Percentiles rank a stretch among this genome's conserved stretches.
Evolutionary conservation across 2,797 vertebrate genomes (phyloP).

Genomic region (Rhynchotus rufescens): DNA sequence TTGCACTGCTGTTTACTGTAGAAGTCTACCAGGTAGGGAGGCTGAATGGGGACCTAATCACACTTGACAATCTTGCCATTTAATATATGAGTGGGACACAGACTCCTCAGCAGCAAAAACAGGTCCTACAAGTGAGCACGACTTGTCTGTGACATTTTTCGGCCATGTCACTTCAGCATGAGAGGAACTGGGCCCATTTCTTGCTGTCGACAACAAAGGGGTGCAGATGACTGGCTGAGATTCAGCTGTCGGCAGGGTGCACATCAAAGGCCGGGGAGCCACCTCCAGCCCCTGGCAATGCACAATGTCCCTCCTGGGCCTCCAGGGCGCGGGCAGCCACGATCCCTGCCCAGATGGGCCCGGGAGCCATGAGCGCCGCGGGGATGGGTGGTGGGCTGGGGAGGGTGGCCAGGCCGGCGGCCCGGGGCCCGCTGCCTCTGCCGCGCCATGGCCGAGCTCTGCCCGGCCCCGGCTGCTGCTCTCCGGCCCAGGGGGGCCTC

Average conservation of each 20-base stretch:
- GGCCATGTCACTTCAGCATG: background rate
- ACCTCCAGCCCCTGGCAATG: fast-evolving
- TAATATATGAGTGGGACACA: fast-evolving
- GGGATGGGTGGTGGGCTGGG: too few relatives aligned
- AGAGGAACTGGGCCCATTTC: background rate
- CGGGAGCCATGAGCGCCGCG: too few relatives aligned
- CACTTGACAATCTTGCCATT: background rate
- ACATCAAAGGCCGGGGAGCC: background rate
- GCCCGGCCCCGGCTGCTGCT: background rate
- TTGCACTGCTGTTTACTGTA: background rate
- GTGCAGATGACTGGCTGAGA: fast-evolving
- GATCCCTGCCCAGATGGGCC: background rate
- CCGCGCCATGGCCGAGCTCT: background rate
- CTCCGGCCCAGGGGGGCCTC: background rate
- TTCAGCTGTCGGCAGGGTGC: background rate
- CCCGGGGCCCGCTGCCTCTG: background rate
- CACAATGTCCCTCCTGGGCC: fast-evolving
- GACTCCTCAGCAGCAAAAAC: background rate
- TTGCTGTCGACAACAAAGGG: background rate
- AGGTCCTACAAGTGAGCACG: background rate
- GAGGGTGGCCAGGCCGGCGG: background rate
- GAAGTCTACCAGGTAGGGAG: background rate
- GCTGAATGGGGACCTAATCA: background rate
- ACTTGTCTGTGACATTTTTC: background rate
- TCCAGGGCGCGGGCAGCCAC: background rate